Base-by-base conservation (phyloP, 2,888 invertebrate genomes). In the Brachyptera risi region DNA sequence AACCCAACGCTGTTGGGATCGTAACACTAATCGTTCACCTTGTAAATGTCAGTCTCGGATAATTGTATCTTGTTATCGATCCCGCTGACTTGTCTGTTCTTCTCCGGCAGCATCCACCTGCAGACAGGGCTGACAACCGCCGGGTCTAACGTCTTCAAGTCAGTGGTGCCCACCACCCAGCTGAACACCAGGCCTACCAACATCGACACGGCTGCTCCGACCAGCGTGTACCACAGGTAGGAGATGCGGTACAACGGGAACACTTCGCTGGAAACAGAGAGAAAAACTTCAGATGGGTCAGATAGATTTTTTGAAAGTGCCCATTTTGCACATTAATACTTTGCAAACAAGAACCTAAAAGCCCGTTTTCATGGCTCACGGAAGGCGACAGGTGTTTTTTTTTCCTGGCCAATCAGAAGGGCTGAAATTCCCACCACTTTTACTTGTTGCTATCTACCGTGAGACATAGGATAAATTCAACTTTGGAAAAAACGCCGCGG, bases 191-290 rank as follows among this genome's bases (percentile, higher is more conserved):
- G 74, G 1, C 83, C 83, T 1, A 84, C 75, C 1, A 78, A 68
- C 47, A 87, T 74, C 0, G 86, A 81, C 1, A 87, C 76, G 0
- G 77, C 59, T 19, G 82, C 76, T 1, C 89, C 88, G 24, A 84
- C 75, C 0, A 82, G 71, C 0, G 84, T 83, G 67, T 88, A 86
- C 83, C 85, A 87, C 59, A 88, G 73, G 68, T 89, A 88, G 4
- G 89, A 88, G 62, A 88, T 76, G 54, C 85, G 84, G 69, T 86
- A 85, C 23, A 90, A 67, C 66, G 80, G 81, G 65, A 79, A 80
- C 11, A 82, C 77, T 66, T 82, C 79, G 61, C 86, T 86, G 72
- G 79, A 80, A 26, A n/a, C n/a, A n/a, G n/a, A n/a, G n/a, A n/a
- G n/a, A n/a, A n/a, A n/a, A n/a, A n/a, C n/a, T n/a, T n/a, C n/a